phyloP scores from a whole-genome alignment of 2,113 vertebrate genomes.

The Lipotes vexillifer region DNA sequence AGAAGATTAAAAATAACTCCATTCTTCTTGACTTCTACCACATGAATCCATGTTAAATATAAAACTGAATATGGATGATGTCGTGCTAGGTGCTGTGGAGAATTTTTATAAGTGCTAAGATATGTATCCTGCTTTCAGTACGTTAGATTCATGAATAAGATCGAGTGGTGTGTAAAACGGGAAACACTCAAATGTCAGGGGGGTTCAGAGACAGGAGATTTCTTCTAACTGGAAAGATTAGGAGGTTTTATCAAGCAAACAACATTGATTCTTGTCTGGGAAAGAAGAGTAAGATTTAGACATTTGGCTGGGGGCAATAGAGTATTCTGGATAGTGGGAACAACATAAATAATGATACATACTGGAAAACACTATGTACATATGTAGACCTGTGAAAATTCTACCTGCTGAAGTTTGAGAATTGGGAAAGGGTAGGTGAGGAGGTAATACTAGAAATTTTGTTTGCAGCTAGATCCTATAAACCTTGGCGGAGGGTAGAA shows the following conservation, averaged over 20 bases:
- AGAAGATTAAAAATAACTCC: conserved; percentile 23
- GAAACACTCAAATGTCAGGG: not conserved
- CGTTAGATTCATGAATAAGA: conserved; percentile 4
- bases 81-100: not conserved
- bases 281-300: not conserved
- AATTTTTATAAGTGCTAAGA: conserved; percentile 30
- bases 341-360: not conserved
- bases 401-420: not conserved
- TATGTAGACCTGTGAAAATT: not conserved
- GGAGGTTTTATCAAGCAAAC: not conserved
- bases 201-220: not conserved
- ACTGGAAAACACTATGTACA: not conserved
- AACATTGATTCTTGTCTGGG: not conserved
- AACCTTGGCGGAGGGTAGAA: not conserved
- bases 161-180: not conserved
- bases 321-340: too few species aligned
- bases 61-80: conserved; percentile 6
- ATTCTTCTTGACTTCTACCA: conserved; percentile 6
- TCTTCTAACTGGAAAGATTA: not conserved
- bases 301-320: not conserved
- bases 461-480: not conserved
- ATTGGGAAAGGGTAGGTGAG: not conserved
- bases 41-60: conserved; percentile 23
- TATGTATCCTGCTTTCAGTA: not conserved
- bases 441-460: not conserved